Base-by-base conservation (phyloP, 2,113 vertebrate genomes). In the Colaptes auratus region DNA sequence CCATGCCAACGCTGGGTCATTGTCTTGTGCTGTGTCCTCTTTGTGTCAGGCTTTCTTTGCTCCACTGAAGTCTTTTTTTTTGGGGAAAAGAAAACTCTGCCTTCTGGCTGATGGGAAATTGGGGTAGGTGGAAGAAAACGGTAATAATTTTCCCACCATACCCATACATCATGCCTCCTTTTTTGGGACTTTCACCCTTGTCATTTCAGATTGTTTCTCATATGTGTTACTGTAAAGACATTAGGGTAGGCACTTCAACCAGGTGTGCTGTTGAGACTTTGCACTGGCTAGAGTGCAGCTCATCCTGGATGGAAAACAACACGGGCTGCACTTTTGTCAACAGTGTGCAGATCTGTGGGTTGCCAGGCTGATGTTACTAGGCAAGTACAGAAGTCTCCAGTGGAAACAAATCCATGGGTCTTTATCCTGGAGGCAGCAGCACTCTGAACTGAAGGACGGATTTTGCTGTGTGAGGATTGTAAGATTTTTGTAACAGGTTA, bases 401-500 rank as follows among this genome's bases (percentile, higher is more conserved):
- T 35, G 44, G 69, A 74, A 82, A 35, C 4, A 33, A 65, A 31
- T 25, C 46, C 30, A 3, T 0, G 1, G 18, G 36, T 56, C 6
- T 64, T 16, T 60, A 0, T 65, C 20, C 48, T 91, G 56, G 48
- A 86, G 58, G 10, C 3, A 44, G 31, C 6, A 12, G 48, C 44
- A 18, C 16, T 58, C 61, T 27, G 56, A 91, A 53, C 44, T 11
- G 60, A 44, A 20, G 52, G 17, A 74, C 2, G 5, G 36, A 15
- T 83, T 95, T 83, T 78, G 36, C 33, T 48, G 0, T 23, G 42
- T 35, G 69, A 67, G 48, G 36, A 83, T 89, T 48, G 78, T 67
- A 73, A 73, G 89, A 63, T 48, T 89, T 84, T 78, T 75, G 42
- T 17, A 44, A 64, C 35, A 82, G 72, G 71, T 93, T 80, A 39